Base-by-base conservation (phyloP, 2,113 vertebrate species). In the Nansenia antarctica region DNA sequence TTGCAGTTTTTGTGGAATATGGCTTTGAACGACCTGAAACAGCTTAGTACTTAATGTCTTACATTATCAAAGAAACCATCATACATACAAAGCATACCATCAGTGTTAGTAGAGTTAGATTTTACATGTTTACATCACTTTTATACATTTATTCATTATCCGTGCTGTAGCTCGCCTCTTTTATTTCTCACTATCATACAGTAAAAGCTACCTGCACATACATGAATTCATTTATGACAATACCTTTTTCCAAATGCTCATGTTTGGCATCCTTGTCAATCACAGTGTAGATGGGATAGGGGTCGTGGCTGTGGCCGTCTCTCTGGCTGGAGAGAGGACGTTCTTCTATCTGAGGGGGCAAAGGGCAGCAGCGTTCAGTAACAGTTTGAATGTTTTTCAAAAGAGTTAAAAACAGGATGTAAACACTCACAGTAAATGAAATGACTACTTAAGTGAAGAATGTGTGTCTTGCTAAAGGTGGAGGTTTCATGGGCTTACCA, bases 261-360 rank as follows among this genome's bases (percentile, higher is more conserved):
- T 30, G 2, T 31, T 60, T 49, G 26, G 29, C 24, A 6, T 39
- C n/a, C 30, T 57, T 26, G 39, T 73, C 71, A 26, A 62, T 52
- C 12, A 62, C 62, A 1, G 66, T 54, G 15, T 62, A 78, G 34
- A 78, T 70, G 31, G 76, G 76, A 70, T 78, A 78, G 3, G 76
- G 76, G 31, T 78, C 58, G 26, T 35, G 62, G 60, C 39, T 20
- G 20, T 66, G 45, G 11, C 29, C 5, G 1, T 15, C 34, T 24
- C 39, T 78, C 27, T 52, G 45, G 20, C 42, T n/a, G 6, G 71
- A 57, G 14, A 78, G 35, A 34, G 14, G 0, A 8, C 26, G 1
- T 11, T 65, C 35, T 30, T 78, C 57, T 18, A 74, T 65, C 71
- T 78, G 37, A 5, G 37, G 37, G 37, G 15, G 37, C 9, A 42